phyloP scores from a whole-genome alignment of 2,113 vertebrate genomes.

The Chloroceryle aenea region DNA sequence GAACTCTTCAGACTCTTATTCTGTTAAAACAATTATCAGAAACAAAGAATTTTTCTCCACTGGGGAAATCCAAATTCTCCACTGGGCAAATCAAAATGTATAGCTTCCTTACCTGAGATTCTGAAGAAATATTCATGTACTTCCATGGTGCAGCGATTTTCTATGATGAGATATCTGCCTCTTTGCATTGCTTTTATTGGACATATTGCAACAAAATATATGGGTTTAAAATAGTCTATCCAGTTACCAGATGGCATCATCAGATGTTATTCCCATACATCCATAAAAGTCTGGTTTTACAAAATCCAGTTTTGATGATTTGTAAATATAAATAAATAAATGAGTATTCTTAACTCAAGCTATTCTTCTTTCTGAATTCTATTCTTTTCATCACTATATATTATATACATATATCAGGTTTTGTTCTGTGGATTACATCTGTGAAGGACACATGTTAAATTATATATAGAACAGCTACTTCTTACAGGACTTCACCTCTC shows the following conservation, averaged over 20 bases:
- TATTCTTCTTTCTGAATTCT: neutral
- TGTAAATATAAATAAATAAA: neutral
- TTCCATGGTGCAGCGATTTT: neutral
- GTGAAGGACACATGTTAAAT: neutral
- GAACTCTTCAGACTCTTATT: neutral
- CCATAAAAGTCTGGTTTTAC: neutral
- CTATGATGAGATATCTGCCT: neutral
- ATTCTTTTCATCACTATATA: rapidly evolving
- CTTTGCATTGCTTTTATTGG: neutral
- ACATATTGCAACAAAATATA: neutral
- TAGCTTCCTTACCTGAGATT: neutral
- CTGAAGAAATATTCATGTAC: neutral
- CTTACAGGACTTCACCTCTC: neutral
- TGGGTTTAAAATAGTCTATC: neutral
- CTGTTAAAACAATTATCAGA: neutral
- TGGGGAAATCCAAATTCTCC: no score
- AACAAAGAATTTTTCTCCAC: neutral
- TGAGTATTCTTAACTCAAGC: neutral
- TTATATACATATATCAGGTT: neutral
- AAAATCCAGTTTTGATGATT: neutral
- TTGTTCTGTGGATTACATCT: neutral
- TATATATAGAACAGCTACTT: neutral
- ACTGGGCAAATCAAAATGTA: neutral
- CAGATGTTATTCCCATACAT: neutral
- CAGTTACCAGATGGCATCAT: neutral